Percentiles rank a stretch among this genome's conserved stretches.
Conservation (phyloP, 64 coral and sea anemone species). For the Astreopora myriophthalma region DNA sequence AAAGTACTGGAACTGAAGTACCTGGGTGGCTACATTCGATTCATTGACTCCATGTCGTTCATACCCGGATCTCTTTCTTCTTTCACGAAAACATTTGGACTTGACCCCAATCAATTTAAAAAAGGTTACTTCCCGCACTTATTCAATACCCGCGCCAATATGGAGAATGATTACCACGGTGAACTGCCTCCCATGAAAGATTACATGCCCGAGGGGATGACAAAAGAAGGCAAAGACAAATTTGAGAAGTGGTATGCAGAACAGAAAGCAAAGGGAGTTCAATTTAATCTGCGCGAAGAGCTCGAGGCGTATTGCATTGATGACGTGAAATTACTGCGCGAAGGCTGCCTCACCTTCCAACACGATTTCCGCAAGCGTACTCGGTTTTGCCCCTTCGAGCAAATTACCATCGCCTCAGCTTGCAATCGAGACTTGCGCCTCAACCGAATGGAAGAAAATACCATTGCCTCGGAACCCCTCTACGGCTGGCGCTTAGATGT, state of each 20-base stretch:
- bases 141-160: too few species aligned
- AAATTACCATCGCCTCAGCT: slow-evolving; percentile 36
- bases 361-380: neutral
- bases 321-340: slow-evolving; percentile 16
- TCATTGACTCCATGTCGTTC: neutral
- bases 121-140: neutral
- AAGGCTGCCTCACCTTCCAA: slow-evolving; percentile 7
- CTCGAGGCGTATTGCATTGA: slow-evolving; percentile 22
- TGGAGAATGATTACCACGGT: too few species aligned
- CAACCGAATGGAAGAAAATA: neutral
- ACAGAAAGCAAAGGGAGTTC: neutral
- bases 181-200: too few species aligned
- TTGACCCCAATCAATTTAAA: neutral
- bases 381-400: neutral
- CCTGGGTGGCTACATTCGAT: neutral
- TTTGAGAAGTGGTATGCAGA: slow-evolving; percentile 12
- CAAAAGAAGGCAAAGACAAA: neutral
- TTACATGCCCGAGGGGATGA: too few species aligned
- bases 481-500: slow-evolving; percentile 7
- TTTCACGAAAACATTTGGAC: neutral
- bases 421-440: slow-evolving; percentile 35
- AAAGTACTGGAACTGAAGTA: neutral
- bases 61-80: neutral
- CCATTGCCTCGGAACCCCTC: neutral
- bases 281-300: too few species aligned